These are phyloP conservation scores for Leucosticte australis DNA, from an alignment of 2,113 vertebrate genomes.

Conservation along the genomic window DNA sequence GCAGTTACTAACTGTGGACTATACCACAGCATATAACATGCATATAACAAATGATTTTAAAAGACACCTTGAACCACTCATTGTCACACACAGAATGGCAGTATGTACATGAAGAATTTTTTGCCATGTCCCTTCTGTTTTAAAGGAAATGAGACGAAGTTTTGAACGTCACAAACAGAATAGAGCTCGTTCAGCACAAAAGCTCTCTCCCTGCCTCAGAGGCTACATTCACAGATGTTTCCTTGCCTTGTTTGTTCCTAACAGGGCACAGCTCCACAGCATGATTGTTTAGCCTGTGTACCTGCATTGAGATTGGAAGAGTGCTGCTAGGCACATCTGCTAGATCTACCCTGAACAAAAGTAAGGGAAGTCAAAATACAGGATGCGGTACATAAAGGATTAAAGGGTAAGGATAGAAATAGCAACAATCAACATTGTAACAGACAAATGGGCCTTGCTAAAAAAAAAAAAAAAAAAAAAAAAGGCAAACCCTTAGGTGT, in stretches of 20 bases:
- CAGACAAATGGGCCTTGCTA: not conserved
- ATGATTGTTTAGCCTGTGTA: not conserved
- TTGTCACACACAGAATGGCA: not conserved
- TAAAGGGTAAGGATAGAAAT: not conserved
- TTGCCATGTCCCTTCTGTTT: not conserved
- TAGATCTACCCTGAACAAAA: not conserved
- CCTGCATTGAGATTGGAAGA: not conserved
- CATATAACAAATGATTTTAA: not conserved
- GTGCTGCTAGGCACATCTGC: not conserved
- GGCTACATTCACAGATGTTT: not conserved
- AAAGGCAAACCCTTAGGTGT: not conserved
- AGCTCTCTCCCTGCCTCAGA: not conserved
- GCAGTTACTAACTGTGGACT: not conserved
- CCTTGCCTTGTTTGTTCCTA: not conserved
- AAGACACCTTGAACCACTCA: not conserved
- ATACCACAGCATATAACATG: not conserved
- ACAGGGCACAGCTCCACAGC: not conserved
- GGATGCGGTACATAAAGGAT: not conserved
- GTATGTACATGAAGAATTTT: not conserved
- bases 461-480: not conserved
- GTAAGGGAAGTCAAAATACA: not conserved
- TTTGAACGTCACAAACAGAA: not conserved
- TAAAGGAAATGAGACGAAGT: not conserved
- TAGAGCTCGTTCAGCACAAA: not conserved
- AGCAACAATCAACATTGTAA: not conserved